Conservation (phyloP, 2,888 invertebrate genomes). For the Smittia aterrima region DNA sequence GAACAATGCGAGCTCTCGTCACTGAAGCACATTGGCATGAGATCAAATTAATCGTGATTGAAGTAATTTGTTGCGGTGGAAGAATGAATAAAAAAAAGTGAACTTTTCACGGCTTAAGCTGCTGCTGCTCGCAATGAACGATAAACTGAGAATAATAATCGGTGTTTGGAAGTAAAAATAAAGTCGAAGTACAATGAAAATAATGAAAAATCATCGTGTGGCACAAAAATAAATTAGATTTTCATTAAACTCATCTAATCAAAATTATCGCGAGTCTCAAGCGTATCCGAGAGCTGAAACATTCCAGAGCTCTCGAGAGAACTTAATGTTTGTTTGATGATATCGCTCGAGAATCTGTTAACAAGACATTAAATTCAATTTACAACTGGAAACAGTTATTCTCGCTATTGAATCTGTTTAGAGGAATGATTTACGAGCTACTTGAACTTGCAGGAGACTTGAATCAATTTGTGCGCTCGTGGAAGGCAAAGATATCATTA, state of each 20-base stretch:
- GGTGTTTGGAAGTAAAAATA: not conserved
- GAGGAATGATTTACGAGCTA: conserved; percentile 34
- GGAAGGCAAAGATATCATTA: conserved; percentile 27
- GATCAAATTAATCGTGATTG: conserved; percentile 33
- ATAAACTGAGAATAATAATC: conserved; percentile 28
- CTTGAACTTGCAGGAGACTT: conserved; percentile 7
- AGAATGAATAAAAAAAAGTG: not conserved
- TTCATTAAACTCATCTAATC: conserved; percentile 1
- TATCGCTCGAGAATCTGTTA: no score
- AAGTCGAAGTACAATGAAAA: not conserved
- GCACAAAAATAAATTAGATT: conserved; percentile 30
- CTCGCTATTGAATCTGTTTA: conserved; percentile 29
- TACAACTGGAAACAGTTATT: not conserved
- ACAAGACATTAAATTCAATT: not conserved
- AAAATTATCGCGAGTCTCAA: no score
- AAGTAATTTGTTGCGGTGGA: conserved; percentile 32
- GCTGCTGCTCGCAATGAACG: not conserved
- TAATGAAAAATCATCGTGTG: conserved; percentile 14
- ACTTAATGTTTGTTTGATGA: no score
- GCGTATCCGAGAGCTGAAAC: no score
- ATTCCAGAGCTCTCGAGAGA: no score
- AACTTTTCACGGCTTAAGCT: conserved; percentile 23
- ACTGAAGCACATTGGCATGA: conserved; percentile 16
- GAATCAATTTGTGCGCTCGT: conserved; percentile 34
- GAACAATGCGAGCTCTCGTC: not conserved